Evolutionary conservation across 2,888 invertebrate species (phyloP), one percentile per base, ranked within the genome.

Genomic region (Tricholauxania praeusta): DNA sequence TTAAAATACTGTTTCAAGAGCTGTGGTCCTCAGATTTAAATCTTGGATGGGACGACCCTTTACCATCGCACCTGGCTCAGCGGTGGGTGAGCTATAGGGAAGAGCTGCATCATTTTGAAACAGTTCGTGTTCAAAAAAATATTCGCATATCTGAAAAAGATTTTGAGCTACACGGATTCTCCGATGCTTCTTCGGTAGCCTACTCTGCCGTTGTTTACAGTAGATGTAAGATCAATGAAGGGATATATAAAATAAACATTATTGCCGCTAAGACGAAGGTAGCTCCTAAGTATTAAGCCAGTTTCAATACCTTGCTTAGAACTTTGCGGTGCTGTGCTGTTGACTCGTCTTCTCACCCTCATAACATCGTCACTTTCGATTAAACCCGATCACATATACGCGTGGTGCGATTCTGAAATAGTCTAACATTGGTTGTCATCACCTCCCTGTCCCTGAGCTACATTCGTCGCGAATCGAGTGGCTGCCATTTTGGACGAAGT

Each of bases 361-460:
- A 65, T 76, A 6, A 74, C 67, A 72, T 55, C 39, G 17, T 72
- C 76, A 2, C 32, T 77, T 5, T 75, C 68, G 10, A 19, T 57
- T 3, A 52, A 55, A 10, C 72, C 74, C 48, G 28, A 59, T 0
- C 63, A 64, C 14, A n/a, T 74, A 28, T 78, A 53, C 72, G 77
- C 74, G 32, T 76, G 76, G 76, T 71, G 55, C 12, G 74, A 77
- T 53, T 76, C 76, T 17, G 63, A 53, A 19, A 59, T 81, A 15
- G 78, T 77, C 2, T 57, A 80, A 15, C 66, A 77, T 32, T 81
- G 80, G 79, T 55, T 80, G 3, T 73, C 76, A 22, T 75, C 75
- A 10, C 74, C 72, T 7, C 72, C 77, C n/a, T 64, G 72, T 10
- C 76, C 69, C 22, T 81, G 78, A 77, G 78, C 80, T 72, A 79